Conservation (phyloP, 1,140 invertebrate genomes). For the Bradysia coprophila region DNA sequence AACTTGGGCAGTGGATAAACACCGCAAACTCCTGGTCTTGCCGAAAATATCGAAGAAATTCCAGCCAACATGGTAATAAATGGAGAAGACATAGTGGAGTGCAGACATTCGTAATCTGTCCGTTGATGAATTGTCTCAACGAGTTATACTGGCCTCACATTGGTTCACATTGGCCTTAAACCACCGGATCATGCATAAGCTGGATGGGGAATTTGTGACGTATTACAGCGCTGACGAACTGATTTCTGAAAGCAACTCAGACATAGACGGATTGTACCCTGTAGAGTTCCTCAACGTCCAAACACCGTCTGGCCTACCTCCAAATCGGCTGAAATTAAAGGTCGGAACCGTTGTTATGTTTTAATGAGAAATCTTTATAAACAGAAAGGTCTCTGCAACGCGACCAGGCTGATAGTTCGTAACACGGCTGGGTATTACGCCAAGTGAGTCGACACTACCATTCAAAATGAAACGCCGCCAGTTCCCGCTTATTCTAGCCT, state of each 20-base stretch:
- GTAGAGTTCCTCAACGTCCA: neutral
- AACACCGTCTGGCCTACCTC: neutral
- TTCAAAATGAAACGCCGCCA: too few species aligned
- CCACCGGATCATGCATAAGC: neutral
- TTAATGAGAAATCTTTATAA: constrained; percentile 1
- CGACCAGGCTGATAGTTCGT: neutral
- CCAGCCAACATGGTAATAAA: neutral
- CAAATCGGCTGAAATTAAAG: neutral
- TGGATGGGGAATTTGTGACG: neutral
- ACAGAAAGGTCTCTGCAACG: constrained; percentile 1
- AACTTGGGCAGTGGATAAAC: neutral
- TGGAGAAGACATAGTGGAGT: neutral
- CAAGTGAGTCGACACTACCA: too few species aligned
- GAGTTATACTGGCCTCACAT: neutral
- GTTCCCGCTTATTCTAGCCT: constrained; percentile 25
- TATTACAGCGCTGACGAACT: neutral
- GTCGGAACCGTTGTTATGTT: neutral
- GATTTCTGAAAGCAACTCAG: neutral
- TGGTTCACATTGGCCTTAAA: neutral
- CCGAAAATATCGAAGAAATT: neutral
- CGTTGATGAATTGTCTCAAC: neutral
- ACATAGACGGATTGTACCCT: neutral
- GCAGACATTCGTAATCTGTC: neutral
- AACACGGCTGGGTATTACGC: constrained; percentile 11
- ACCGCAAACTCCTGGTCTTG: neutral